phyloP scores from a whole-genome alignment of 2,797 vertebrate genomes.

The Clarias fuscus region DNA sequence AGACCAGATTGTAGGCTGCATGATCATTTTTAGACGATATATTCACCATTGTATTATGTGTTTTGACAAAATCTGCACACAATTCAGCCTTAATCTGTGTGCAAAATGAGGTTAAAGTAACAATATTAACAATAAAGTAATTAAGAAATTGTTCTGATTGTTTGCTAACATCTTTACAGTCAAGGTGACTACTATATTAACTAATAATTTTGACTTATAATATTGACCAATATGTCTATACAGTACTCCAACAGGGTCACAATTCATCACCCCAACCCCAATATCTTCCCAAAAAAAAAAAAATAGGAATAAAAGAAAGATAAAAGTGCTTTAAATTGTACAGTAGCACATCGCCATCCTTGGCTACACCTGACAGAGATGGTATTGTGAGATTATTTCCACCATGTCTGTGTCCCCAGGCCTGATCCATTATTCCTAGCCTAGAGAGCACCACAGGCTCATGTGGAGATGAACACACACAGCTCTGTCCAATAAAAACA shows the following conservation, averaged over 20 bases:
- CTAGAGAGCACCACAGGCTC: constrained; percentile 41
- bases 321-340: not conserved
- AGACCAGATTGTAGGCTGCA: not conserved
- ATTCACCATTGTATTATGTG: constrained; percentile 7
- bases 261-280: not conserved
- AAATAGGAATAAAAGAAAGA: not conserved
- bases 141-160: not conserved
- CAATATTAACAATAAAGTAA: not conserved
- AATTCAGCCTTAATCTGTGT: not conserved
- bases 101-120: not conserved
- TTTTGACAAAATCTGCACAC: constrained; percentile 9
- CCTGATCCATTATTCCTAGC: constrained; percentile 47
- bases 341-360: constrained; percentile 19
- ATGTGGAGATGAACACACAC: constrained; percentile 28
- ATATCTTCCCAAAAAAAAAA: not conserved
- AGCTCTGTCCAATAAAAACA: constrained; percentile 23
- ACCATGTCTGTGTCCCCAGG: constrained; percentile 41
- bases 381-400: constrained; percentile 47
- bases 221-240: not conserved
- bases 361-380: constrained; percentile 31
- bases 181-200: not conserved
- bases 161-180: not conserved
- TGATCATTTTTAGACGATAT: constrained; percentile 6
- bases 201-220: not conserved
- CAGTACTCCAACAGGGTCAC: not conserved